phyloP scores from a whole-genome alignment of 1,140 invertebrate species.

The Bombus consobrinus region DNA sequence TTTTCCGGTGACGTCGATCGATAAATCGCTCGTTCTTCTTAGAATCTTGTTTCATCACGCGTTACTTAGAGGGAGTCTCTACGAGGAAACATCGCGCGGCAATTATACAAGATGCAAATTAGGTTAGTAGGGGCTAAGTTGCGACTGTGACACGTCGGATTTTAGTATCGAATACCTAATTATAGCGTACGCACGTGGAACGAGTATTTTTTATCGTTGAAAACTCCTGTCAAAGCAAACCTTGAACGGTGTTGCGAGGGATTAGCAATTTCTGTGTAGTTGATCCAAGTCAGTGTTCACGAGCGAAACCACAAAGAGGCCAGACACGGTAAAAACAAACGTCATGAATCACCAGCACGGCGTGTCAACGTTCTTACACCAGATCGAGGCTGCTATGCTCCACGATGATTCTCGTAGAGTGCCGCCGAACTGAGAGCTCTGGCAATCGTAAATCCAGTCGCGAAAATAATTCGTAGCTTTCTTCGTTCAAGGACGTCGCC shows the following conservation, averaged over 20 bases:
- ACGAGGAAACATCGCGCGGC: background rate
- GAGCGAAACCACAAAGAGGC: background rate
- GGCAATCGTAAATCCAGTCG: background rate
- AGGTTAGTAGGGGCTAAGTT: background rate
- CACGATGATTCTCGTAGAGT: background rate
- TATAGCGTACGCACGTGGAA: background rate
- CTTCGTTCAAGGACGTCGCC: background rate
- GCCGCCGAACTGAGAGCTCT: too few relatives aligned
- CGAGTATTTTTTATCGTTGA: too few relatives aligned
- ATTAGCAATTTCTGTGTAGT: background rate
- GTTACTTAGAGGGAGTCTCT: background rate
- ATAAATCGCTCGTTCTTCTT: background rate
- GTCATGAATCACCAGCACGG: conserved; percentile 12
- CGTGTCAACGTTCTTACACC: conserved; percentile 31
- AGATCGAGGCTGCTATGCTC: too few relatives aligned
- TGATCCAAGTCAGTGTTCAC: background rate
- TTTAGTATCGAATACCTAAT: background rate
- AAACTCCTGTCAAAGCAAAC: background rate
- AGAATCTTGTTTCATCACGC: background rate
- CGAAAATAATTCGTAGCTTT: background rate
- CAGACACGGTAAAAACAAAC: conserved; percentile 14
- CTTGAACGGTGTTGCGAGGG: background rate
- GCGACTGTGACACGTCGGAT: background rate
- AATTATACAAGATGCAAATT: background rate
- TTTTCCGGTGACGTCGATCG: background rate